Conservation (phyloP, 2,888 invertebrate genomes). For the Plebejus argus region DNA sequence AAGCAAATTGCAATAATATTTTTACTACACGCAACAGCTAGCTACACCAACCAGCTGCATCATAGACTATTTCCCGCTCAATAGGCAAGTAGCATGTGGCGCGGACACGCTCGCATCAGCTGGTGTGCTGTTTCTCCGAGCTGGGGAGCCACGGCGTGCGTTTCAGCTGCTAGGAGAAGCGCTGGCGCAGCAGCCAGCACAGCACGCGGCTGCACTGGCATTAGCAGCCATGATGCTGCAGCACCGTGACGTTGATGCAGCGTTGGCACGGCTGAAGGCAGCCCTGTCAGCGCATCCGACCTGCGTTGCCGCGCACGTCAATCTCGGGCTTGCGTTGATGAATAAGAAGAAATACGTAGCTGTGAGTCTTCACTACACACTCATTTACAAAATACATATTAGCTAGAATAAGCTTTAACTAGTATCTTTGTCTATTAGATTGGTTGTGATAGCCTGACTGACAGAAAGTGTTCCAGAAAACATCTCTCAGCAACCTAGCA, state of each 20-base stretch:
- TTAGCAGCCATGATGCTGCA: slow-evolving; percentile 79
- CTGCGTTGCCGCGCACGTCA: slow-evolving; percentile 70
- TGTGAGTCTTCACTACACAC: slow-evolving; percentile 47
- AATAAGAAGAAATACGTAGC: slow-evolving; percentile 72
- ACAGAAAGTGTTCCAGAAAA: too few relatives aligned
- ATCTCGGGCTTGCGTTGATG: slow-evolving; percentile 67
- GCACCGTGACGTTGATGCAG: slow-evolving; percentile 73
- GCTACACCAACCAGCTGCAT: too few relatives aligned
- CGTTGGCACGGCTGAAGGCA: slow-evolving; percentile 71
- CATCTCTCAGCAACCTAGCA: too few relatives aligned
- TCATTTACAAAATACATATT: too few relatives aligned
- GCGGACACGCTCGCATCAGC: slow-evolving; percentile 78
- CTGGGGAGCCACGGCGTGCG: slow-evolving; percentile 73
- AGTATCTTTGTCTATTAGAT: too few relatives aligned
- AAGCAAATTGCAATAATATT: too few relatives aligned
- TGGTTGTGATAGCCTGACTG: too few relatives aligned
- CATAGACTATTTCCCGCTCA: not conserved
- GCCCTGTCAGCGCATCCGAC: slow-evolving; percentile 68
- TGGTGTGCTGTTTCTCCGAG: slow-evolving; percentile 72
- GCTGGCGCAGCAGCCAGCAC: slow-evolving; percentile 69
- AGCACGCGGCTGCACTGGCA: slow-evolving; percentile 74
- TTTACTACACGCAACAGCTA: too few relatives aligned
- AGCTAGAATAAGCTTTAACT: too few relatives aligned
- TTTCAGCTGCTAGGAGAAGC: slow-evolving; percentile 80
- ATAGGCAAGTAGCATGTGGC: slow-evolving; percentile 55